Conservation (phyloP, 2,888 invertebrate species). For the Thelaira solivaga region DNA sequence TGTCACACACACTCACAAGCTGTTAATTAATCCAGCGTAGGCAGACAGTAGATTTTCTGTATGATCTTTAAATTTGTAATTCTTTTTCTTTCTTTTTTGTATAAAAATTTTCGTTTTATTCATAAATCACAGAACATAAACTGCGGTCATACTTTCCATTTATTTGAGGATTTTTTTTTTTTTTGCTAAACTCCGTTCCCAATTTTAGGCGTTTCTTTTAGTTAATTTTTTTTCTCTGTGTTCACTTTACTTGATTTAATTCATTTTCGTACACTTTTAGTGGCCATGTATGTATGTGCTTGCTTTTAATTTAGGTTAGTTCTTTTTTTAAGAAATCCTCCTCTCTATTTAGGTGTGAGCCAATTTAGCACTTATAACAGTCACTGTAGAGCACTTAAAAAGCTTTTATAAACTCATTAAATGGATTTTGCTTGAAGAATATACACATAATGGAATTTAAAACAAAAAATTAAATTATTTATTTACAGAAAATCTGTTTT, state of each 20-base stretch:
- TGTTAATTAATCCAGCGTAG: too few relatives aligned
- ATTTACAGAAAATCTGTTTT: conserved; percentile 3
- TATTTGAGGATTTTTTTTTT: background rate
- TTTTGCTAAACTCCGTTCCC: too few relatives aligned
- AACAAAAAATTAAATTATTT: too few relatives aligned
- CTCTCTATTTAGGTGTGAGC: conserved; percentile 3
- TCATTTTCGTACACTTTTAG: conserved; percentile 32
- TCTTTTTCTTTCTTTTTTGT: too few relatives aligned
- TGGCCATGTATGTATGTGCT: conserved; percentile 28
- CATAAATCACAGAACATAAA: too few relatives aligned
- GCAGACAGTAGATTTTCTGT: too few relatives aligned
- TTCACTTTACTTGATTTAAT: conserved; percentile 37
- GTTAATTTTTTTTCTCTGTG: conserved; percentile 3
- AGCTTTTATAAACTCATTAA: conserved; percentile 16
- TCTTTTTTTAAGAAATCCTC: conserved; percentile 23
- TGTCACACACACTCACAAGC: too few relatives aligned
- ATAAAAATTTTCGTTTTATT: too few relatives aligned
- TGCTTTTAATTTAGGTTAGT: conserved; percentile 47
- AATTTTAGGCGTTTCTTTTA: conserved; percentile 51
- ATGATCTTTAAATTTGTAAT: too few relatives aligned
- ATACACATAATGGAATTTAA: conserved; percentile 28
- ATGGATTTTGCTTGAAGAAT: conserved; percentile 9
- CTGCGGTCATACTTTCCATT: background rate
- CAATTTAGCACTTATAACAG: background rate
- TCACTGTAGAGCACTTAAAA: conserved; percentile 12